phyloP scores from a whole-genome alignment of 2,113 vertebrate genomes.

The Osmerus eperlanus region DNA sequence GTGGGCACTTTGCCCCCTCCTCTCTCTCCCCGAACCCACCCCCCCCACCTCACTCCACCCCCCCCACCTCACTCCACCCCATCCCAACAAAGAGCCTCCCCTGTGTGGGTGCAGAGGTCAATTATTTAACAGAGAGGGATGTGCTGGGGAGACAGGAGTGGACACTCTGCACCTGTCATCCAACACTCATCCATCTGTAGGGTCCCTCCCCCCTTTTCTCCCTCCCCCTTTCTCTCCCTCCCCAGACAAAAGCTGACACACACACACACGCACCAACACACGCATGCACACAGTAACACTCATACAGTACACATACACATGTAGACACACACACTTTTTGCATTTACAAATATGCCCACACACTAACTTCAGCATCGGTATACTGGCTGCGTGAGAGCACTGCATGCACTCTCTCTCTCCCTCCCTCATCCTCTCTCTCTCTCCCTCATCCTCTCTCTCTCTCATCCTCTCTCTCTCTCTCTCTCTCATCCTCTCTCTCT shows the following conservation, averaged over 20 bases:
- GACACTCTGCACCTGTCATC: slow-evolving; percentile 27
- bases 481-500: slow-evolving; percentile 25
- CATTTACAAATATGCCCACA: background rate
- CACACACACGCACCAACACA: no score
- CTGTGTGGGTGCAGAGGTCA: slow-evolving; percentile 60
- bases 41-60: slow-evolving; percentile 11
- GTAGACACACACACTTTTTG: background rate
- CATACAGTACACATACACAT: background rate
- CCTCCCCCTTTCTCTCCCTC: background rate
- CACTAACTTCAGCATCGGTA: no score
- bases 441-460: background rate
- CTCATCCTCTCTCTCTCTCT: background rate
- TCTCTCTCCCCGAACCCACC: slow-evolving; percentile 26
- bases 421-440: background rate
- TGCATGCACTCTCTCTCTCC: background rate
- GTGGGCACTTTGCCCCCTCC: slow-evolving; percentile 52
- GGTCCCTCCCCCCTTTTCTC: background rate
- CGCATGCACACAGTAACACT: background rate
- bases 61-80: background rate
- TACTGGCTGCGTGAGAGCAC: no score
- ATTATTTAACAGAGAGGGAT: slow-evolving; percentile 61
- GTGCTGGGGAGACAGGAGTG: slow-evolving; percentile 35
- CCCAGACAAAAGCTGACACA: no score
- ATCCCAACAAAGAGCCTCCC: slow-evolving; percentile 45
- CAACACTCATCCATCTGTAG: no score